Evolutionary conservation across 2,113 vertebrate species (phyloP).

Genomic region (Alexandromys fortis): DNA sequence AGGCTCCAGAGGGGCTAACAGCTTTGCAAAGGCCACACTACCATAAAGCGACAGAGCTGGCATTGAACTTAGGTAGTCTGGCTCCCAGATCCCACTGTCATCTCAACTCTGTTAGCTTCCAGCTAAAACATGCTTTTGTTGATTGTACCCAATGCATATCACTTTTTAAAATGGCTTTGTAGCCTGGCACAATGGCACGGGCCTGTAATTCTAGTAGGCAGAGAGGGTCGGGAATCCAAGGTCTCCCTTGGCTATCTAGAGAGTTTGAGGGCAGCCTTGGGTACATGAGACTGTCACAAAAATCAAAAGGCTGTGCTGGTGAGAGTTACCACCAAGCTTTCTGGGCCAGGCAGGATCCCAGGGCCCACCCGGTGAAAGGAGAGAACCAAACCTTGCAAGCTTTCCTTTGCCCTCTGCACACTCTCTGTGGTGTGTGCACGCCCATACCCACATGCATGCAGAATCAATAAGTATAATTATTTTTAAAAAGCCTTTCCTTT

Average conservation of each 20-base stretch:
- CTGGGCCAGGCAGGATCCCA: neutral
- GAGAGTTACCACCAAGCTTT: neutral
- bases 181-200: neutral
- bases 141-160: neutral
- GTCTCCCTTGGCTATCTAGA: neutral
- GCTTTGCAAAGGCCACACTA: neutral
- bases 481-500: neutral
- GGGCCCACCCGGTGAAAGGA: neutral
- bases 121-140: neutral
- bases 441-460: neutral
- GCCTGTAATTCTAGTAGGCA: neutral
- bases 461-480: neutral
- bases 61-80: neutral
- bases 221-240: neutral
- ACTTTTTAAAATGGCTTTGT: neutral
- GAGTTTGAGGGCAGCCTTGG: neutral
- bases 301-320: neutral
- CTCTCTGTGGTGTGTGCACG: neutral
- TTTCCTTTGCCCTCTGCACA: neutral
- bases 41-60: neutral
- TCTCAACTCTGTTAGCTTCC: neutral
- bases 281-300: neutral
- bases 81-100: neutral
- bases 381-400: neutral
- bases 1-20: neutral